Base-by-base conservation (phyloP, 2,888 invertebrate genomes). In the Scaptodrosophila latifasciaeformis region DNA sequence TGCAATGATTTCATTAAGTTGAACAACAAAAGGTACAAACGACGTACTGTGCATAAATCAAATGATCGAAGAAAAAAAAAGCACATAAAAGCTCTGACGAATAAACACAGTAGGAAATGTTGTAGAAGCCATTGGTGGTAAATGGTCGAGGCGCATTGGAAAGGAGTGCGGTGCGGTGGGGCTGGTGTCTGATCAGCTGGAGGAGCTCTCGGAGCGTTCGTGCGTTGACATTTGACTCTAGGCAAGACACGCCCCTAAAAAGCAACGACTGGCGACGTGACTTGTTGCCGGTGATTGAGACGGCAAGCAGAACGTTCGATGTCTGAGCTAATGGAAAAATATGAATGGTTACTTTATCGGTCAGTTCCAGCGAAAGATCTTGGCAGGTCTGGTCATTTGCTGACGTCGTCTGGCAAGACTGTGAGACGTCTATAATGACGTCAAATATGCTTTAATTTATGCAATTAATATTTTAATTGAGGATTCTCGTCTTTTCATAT, bases 141-240 rank as follows among this genome's bases (percentile, higher is more conserved):
- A 1, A 42, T 9, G 44, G 40, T 31, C 31, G 18, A 12, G 34
- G 15, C 15, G 15, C 34, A 34, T 13, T 34, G 6, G 30, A n/a
- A 34, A 13, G 34, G 6, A 34, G 34, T 34, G 12, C 34, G 12
- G 34, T 7, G 7, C 24, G 24, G 24, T 3, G 24, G 24, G 24
- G 24, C 24, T 24, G 7, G n/a, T n/a, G n/a, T 10, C 34, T 2
- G 13, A 12, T 6, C 5, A 34, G 34, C 34, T 34, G 2, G 31
- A 18, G 37, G 6, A 7, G 18, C 3, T 4, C 37, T 17, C 6
- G 10, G 37, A 37, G 56, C n/a, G n/a, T n/a, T 60, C 79, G 71
- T 68, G 69, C 71, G 60, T 71, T 71, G 76, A 71, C 71, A 75
- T 71, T 78, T 71, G 71, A 78, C 71, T 78, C 60, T 7, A 3